Percentiles rank a stretch among this genome's conserved stretches.
phyloP scores from a whole-genome alignment of 2,797 vertebrate species.

The Enteromius afrohamiltoni region DNA sequence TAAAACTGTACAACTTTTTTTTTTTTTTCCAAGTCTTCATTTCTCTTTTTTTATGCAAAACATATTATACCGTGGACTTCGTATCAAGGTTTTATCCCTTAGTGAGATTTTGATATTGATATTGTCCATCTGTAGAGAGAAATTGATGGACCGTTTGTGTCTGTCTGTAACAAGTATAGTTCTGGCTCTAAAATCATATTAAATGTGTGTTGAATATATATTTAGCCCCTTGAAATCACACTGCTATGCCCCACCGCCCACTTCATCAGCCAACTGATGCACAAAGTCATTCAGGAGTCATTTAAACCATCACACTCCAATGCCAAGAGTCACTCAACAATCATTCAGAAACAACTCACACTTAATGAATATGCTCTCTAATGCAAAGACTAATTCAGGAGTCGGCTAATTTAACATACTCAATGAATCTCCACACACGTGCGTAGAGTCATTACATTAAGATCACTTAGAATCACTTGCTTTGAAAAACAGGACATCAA shows the following conservation, averaged over 20 bases:
- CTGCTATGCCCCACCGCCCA: conserved; percentile 1
- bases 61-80: no score
- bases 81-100: no score
- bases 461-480: not conserved
- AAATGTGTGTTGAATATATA: conserved; percentile 6
- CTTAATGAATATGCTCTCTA: conserved; percentile 18
- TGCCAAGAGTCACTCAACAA: conserved; percentile 33
- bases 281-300: conserved; percentile 32
- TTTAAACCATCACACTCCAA: conserved; percentile 18
- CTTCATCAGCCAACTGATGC: conserved; percentile 1
- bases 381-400: conserved; percentile 18
- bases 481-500: not conserved
- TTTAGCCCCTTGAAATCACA: conserved; percentile 16
- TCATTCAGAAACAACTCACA: conserved; percentile 26
- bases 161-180: not conserved
- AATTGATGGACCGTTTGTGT: not conserved
- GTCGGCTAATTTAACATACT: not conserved
- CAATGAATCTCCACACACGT: not conserved
- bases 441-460: conserved; percentile 1
- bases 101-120: no score
- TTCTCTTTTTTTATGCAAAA: no score
- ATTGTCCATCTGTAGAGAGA: not conserved
- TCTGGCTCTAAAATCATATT: not conserved
- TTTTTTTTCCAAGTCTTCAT: no score
- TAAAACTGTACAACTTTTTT: no score